phyloP scores from a whole-genome alignment of 2,113 vertebrate species.

The Trichomycterus rosablanca region DNA sequence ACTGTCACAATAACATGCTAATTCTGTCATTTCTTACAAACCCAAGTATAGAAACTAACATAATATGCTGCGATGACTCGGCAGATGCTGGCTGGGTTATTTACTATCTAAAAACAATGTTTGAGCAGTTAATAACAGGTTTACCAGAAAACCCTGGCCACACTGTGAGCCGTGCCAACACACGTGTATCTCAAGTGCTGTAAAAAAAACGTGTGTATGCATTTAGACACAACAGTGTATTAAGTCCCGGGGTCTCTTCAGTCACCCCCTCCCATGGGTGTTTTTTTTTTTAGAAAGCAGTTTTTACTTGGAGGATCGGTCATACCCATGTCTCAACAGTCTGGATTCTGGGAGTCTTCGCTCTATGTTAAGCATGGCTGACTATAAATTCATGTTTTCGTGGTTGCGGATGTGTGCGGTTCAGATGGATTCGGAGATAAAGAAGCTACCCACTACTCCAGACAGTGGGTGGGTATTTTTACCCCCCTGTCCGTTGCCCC shows the following conservation, averaged over 20 bases:
- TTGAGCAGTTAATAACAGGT: conserved; percentile 52
- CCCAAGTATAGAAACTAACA: conserved; percentile 18
- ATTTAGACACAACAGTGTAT: conserved; percentile 14
- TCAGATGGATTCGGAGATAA: too few relatives aligned
- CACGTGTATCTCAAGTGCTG: background rate
- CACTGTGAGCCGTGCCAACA: conserved; percentile 24
- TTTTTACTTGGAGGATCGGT: conserved; percentile 26
- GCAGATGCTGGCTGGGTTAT: conserved; percentile 19
- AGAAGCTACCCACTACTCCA: too few relatives aligned
- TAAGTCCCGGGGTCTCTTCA: background rate
- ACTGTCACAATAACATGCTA: conserved; percentile 31
- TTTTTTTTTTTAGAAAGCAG: conserved; percentile 23
- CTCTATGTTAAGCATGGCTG: conserved; percentile 4
- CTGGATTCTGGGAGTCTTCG: background rate
- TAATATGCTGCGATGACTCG: conserved; percentile 16
- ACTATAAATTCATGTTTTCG: too few relatives aligned
- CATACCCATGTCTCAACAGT: conserved; percentile 10
- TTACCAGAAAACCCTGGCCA: conserved; percentile 40
- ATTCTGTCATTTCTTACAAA: background rate
- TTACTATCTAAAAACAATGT: conserved; percentile 51
- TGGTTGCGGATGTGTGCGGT: too few relatives aligned
- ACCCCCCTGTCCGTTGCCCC: too few relatives aligned
- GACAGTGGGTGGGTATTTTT: too few relatives aligned
- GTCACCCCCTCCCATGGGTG: background rate
- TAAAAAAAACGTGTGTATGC: background rate